Base-by-base conservation (phyloP, 2,797 vertebrate genomes). In the Anguilla megastoma region DNA sequence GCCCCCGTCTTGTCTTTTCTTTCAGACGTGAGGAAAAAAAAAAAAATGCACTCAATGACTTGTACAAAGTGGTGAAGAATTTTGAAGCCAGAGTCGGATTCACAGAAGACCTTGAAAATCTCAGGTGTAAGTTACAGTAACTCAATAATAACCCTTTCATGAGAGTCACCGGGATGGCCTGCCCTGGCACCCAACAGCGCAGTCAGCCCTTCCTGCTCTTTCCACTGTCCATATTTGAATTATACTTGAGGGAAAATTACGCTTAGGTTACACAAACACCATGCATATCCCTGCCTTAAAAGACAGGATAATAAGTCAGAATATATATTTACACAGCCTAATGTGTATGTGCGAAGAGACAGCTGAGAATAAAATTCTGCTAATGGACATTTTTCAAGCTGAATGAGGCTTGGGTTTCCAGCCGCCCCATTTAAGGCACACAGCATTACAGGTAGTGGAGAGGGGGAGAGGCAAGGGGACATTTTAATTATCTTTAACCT, bases 61-160 rank as follows among this genome's bases (percentile, higher is more conserved):
- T 95, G 84, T 92, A 94, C 88, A 96, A 96, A 95, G 96, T 96
- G 91, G 91, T 94, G 94, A 96, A 96, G 94, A 96, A 96, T 96
- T 97, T 96, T 91, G 95, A 96, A 91, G 96, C 95, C 86, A 93
- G 94, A 93, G 92, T 93, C 89, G 95, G 96, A 95, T 96, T 97
- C 89, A 92, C 95, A 50, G 95, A 97, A 94, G 96, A 97, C 93
- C 94, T 97, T 93, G 94, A 97, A 93, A 97, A 96, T 97, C 94
- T 95, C 94, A 94, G 94, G 95, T 95, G 97, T 97, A 92, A 95
- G 95, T 95, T 93, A 93, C 91, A 90, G 92, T 92, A 93, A 94
- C 91, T 92, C 88, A 91, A 91, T 93, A 91, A 94, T 88, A 92
- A 88, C 3, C 89, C 88, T 92, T 94, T 93, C 88, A 90, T 58